Evolutionary conservation across 2,888 invertebrate species (phyloP), one percentile per base, ranked within the genome.

Genomic region (Eustalomyia histrio): DNA sequence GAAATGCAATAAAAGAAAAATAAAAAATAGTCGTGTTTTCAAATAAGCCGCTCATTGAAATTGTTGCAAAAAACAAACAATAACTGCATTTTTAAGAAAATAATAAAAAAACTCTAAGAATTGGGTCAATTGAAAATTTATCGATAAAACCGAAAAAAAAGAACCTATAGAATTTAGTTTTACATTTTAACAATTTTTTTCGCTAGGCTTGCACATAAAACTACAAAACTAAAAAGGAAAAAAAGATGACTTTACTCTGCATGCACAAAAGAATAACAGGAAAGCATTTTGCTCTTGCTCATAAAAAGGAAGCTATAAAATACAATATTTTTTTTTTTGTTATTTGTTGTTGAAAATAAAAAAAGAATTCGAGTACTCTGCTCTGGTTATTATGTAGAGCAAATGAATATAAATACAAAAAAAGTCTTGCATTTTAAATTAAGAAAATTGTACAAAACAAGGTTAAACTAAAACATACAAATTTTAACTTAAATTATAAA

Each of bases 41-140:
- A 21, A 43, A 64, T 68, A 58, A 43, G 76, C 74, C 61, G 68
- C 67, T 52, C 58, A 57, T 75, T 75, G 79, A 33, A 57, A 74
- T 53, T 64, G 58, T 53, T 39, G 58, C 43, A 18, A 71, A 55
- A 81, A 73, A 57, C 53, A 57, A 79, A 75, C 17, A 60, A 64
- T 50, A 47, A 14, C n/a, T 18, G 33, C 21, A 29, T 16, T 29
- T 65, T 50, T 79, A 68, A 52, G 55, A 71, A 76, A 78, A 78
- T 55, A 65, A 79, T 79, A 72, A 76, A 75, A 29, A 60, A 64
- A 33, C 50, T 80, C 76, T 29, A 81, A 76, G 82, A 84, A 83
- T 79, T 83, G 83, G 85, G 84, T 85, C 85, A 84, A 84, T 85
- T 83, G 83, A 83, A 83, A 85, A 84, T 84, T 84, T 85, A 85